These are phyloP conservation scores for Fistularia commersonii DNA, from an alignment of 2,797 vertebrate genomes.

Conservation along the genomic window DNA sequence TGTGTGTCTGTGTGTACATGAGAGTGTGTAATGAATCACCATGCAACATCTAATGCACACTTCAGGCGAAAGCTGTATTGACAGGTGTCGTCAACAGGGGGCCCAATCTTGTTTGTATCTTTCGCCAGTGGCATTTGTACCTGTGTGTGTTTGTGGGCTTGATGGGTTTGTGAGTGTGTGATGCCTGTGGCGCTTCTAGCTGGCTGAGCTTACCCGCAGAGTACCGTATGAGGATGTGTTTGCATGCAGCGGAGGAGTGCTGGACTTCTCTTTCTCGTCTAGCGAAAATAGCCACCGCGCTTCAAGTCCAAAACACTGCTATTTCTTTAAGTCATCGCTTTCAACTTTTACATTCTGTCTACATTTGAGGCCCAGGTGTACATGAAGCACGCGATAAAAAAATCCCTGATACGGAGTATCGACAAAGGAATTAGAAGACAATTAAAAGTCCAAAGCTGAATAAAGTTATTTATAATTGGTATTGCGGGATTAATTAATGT, in stretches of 20 bases:
- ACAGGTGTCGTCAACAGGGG: slow-evolving; percentile 60
- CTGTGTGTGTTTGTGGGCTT: slow-evolving; percentile 6
- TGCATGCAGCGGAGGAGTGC: slow-evolving; percentile 16
- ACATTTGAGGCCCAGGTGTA: slow-evolving; percentile 38
- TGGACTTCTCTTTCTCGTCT: slow-evolving; percentile 20
- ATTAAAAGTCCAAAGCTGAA: slow-evolving; percentile 24
- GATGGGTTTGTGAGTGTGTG: slow-evolving; percentile 12
- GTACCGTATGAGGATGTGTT: slow-evolving; percentile 7
- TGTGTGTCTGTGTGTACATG: slow-evolving; percentile 11
- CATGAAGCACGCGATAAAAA: slow-evolving; percentile 16
- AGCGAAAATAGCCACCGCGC: not conserved
- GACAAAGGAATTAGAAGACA: slow-evolving; percentile 19
- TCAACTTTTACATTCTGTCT: slow-evolving; percentile 25
- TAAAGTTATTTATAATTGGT: slow-evolving; percentile 44
- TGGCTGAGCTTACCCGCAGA: slow-evolving; percentile 16
- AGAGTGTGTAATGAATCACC: slow-evolving; percentile 35
- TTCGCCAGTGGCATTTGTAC: slow-evolving; percentile 37
- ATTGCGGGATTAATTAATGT: slow-evolving; percentile 46
- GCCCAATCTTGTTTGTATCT: slow-evolving; percentile 51
- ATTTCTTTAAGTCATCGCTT: slow-evolving; percentile 1
- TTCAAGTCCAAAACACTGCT: slow-evolving; percentile 1
- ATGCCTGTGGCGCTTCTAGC: slow-evolving; percentile 26
- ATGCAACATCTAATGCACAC: slow-evolving; percentile 33
- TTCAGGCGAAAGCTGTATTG: slow-evolving; percentile 51
- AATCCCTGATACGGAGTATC: slow-evolving; percentile 31